Conservation (phyloP, 2,888 invertebrate species). For the Chrysodeixis includens region DNA sequence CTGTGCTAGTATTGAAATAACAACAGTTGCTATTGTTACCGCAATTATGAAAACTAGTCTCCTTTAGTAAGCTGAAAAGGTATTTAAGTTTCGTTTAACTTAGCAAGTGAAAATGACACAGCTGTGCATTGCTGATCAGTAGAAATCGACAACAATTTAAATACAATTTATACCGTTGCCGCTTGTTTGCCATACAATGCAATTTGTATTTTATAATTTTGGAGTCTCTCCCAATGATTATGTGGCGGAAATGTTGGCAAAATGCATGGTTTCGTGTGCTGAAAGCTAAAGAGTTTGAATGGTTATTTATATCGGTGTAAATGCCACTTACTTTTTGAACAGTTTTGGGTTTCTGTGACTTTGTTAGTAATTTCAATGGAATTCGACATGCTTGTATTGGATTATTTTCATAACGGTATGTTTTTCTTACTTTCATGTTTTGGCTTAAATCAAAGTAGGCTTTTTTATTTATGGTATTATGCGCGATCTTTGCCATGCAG, state of each 20-base stretch:
- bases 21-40: constrained; percentile 47
- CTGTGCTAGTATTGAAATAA: constrained; percentile 23
- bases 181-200: constrained; percentile 67
- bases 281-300: constrained; percentile 24
- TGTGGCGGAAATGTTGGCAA: constrained; percentile 52
- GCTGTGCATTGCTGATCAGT: constrained; percentile 81
- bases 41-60: constrained; percentile 49
- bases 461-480: too few species aligned
- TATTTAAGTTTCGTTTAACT: constrained; percentile 62
- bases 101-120: constrained; percentile 79
- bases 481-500: too few species aligned
- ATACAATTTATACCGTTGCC: constrained; percentile 76
- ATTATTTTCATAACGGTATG: not conserved
- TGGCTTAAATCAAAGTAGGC: not conserved
- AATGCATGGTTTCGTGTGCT: constrained; percentile 33
- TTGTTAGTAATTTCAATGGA: not conserved
- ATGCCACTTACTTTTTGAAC: not conserved
- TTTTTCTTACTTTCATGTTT: not conserved
- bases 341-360: not conserved
- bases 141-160: constrained; percentile 83
- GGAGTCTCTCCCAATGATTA: constrained; percentile 57
- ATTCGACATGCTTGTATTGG: not conserved
- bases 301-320: not conserved
- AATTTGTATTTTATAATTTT: constrained; percentile 65
- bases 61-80: constrained; percentile 46